Conservation (phyloP, 2,797 vertebrate species). For the Tolypeutes matacus region DNA sequence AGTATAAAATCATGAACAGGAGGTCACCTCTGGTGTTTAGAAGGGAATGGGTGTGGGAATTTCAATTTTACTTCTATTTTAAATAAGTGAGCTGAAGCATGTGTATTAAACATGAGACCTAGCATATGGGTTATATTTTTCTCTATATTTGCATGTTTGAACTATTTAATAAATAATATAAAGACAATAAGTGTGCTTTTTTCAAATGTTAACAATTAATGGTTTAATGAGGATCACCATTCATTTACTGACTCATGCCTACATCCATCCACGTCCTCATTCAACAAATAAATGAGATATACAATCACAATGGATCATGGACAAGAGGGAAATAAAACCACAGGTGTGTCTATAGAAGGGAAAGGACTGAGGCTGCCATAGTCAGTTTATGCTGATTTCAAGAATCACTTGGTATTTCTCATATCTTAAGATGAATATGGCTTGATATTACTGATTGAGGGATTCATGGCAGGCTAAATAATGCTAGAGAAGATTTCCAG, state of each 20-base stretch:
- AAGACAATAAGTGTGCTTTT: too few relatives aligned
- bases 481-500: background rate
- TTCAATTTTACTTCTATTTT: background rate
- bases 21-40: background rate
- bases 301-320: background rate
- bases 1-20: background rate
- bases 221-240: background rate
- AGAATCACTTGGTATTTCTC: background rate
- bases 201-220: background rate
- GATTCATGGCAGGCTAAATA: background rate
- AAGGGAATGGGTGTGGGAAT: background rate
- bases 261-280: background rate
- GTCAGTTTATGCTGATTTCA: background rate
- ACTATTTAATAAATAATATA: too few relatives aligned
- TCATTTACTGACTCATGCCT: background rate
- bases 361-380: background rate
- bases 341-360: background rate
- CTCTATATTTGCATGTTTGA: too few relatives aligned
- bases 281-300: background rate
- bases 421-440: background rate
- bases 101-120: background rate
- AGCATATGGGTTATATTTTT: too few relatives aligned
- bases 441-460: background rate
- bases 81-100: background rate
- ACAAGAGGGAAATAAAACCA: background rate